Evolutionary conservation across 2,888 invertebrate genomes (phyloP), one percentile per base, ranked within the genome.

Genomic region (Dynastes hyllus): DNA sequence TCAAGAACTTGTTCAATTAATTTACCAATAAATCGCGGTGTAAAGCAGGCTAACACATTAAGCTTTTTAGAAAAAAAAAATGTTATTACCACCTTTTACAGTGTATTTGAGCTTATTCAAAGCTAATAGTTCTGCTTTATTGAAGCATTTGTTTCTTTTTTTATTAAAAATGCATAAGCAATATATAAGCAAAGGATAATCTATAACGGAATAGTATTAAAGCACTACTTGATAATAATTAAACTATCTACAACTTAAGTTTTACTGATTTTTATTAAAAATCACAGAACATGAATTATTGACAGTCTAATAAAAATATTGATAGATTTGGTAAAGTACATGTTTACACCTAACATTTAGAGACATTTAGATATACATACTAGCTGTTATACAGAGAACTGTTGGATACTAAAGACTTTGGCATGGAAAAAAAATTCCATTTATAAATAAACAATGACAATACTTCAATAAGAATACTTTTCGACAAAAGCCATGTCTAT

Each of bases 241-340:
- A 65, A 76, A 45, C 27, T 13, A 76, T 63, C 22, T 22, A 61
- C 45, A 16, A 22, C 58, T 55, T 61, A 8, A 45, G 45, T 77
- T 76, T 69, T 51, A 69, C 16, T 51, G 51, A 63, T 63, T 11
- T 55, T 67, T 50, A 67, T 67, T 67, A 50, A 67, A 77, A 65
- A 77, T 77, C 67, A 77, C 77, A 77, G 66, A 66, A 77, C 67
- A 77, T 66, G 9, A 58, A 22, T 16, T 67, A 66, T 45, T 67
- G 63, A 76, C 76, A 77, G 77, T 77, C 77, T 55, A 77, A 67
- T 55, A 77, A 65, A 77, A 77, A 55, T 66, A 67, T 67, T 61
- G 45, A 76, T 76, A 66, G 55, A 32, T 63, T 76, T 76, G 77
- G 55, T 77, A 77, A 77, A 67, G 37, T 58, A 58, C 22, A 27